Conservation (phyloP, 2,113 vertebrate species). For the Salvelinus sp. region DNA sequence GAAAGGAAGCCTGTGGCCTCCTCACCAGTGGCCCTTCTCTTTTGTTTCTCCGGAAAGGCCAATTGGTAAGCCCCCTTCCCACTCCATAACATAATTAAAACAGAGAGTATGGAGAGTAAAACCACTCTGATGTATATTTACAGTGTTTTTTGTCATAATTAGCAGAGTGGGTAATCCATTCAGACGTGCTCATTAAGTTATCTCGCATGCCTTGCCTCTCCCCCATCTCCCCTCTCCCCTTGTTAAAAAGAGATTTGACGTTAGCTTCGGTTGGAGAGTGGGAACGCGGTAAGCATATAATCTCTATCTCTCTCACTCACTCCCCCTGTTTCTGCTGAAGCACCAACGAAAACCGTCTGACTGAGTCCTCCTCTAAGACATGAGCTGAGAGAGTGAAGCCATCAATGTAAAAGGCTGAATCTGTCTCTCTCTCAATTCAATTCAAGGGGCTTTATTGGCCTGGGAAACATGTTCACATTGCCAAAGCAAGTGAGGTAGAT, state of each 20-base stretch:
- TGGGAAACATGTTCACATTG: too few species aligned
- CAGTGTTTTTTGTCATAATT: constrained; percentile 49
- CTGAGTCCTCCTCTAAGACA: neutral
- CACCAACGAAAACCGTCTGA: neutral
- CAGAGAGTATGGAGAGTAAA: constrained; percentile 15
- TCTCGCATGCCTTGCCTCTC: neutral
- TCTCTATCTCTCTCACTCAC: constrained; percentile 4
- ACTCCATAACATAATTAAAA: constrained; percentile 13
- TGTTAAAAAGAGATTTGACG: constrained; percentile 17
- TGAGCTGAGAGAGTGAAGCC: neutral
- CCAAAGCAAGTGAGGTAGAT: too few species aligned
- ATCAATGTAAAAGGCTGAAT: neutral
- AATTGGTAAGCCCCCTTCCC: constrained; percentile 17
- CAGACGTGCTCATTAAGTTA: constrained; percentile 33
- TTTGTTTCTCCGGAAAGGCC: constrained; percentile 17
- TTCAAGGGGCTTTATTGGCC: too few species aligned
- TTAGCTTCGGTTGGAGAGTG: constrained; percentile 5
- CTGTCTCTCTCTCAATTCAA: too few species aligned
- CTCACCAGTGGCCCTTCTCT: constrained; percentile 17
- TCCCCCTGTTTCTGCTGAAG: neutral
- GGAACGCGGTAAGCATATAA: neutral
- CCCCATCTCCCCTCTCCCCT: neutral
- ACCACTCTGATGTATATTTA: constrained; percentile 42
- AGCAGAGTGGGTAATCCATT: constrained; percentile 43
- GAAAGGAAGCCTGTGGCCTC: constrained; percentile 25